phyloP scores from a whole-genome alignment of 1,140 invertebrate species.

The Polypedilum vanderplanki region DNA sequence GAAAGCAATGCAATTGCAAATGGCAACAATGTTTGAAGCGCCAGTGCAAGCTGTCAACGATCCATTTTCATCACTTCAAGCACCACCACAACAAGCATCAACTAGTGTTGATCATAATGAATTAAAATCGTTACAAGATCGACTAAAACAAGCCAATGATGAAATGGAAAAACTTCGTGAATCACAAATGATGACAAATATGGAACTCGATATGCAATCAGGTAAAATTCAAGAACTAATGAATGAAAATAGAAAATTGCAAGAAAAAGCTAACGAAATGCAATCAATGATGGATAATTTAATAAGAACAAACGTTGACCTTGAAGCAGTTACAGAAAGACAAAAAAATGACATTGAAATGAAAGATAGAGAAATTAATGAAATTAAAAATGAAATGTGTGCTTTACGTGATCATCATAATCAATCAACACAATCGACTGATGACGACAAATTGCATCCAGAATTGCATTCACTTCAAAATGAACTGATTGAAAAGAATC shows the following conservation, averaged over 20 bases:
- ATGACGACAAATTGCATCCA: slow-evolving; percentile 31
- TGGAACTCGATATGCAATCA: slow-evolving; percentile 31
- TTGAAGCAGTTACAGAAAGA: not conserved
- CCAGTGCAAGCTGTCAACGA: not conserved
- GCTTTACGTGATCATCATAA: slow-evolving; percentile 22
- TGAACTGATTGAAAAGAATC: slow-evolving; percentile 31
- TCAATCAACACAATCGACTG: slow-evolving; percentile 30
- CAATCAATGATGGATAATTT: slow-evolving; percentile 31
- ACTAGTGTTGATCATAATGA: too few relatives aligned
- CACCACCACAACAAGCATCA: not conserved
- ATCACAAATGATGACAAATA: not conserved
- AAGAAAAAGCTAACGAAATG: slow-evolving; percentile 29
- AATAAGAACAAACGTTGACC: not conserved
- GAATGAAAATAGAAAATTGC: not conserved
- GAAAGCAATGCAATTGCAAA: slow-evolving; percentile 36
- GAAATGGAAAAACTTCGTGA: slow-evolving; percentile 30
- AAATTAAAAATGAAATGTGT: slow-evolving; percentile 8
- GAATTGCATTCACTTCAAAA: slow-evolving; percentile 30
- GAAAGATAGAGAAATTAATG: slow-evolving; percentile 21
- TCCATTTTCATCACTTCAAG: not conserved
- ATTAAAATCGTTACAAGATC: not conserved
- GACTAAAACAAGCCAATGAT: slow-evolving; percentile 28
- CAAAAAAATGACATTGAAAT: not conserved
- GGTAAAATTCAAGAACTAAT: slow-evolving; percentile 31
- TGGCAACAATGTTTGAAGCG: slow-evolving; percentile 31